Percentiles rank a stretch among this genome's conserved stretches.
Evolutionary conservation across 1,140 invertebrate genomes (phyloP).

Genomic region (Whitmania pigra): DNA sequence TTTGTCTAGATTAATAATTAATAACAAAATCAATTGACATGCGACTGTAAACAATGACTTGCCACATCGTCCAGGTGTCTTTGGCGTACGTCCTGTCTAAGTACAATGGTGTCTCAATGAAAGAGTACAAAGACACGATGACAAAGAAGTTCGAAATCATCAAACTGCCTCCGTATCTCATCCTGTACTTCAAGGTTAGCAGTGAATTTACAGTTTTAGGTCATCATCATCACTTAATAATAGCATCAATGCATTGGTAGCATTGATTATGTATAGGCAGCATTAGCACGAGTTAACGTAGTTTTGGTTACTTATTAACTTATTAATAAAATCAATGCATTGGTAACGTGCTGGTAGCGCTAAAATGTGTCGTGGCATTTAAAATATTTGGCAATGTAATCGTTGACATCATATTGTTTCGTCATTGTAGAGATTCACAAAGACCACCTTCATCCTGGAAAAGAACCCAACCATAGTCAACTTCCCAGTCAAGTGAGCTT

Average conservation of each 20-base stretch:
- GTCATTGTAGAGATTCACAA: slow-evolving; percentile 70
- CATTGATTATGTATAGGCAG: no score
- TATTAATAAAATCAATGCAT: no score
- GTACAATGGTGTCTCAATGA: slow-evolving; percentile 86
- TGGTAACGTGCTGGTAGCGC: no score
- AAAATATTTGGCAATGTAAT: no score
- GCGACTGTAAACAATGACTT: no score
- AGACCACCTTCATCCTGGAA: slow-evolving; percentile 95
- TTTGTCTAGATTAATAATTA: background rate
- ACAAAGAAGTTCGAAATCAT: slow-evolving; percentile 93
- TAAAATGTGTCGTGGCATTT: no score
- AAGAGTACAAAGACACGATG: slow-evolving; percentile 97
- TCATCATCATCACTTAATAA: no score
- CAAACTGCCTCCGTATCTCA: slow-evolving; percentile 85
- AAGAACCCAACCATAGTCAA: slow-evolving; percentile 99
- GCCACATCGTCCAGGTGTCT: slow-evolving; percentile 70
- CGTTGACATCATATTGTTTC: no score
- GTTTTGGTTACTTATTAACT: no score
- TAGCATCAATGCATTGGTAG: no score
- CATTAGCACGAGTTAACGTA: no score
- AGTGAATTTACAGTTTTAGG: background rate
- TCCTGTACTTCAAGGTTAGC: slow-evolving; percentile 78
- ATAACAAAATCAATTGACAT: slow-evolving; percentile 8
- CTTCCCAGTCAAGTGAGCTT: slow-evolving; percentile 88
- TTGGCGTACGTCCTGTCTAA: slow-evolving; percentile 81